Base-by-base conservation (phyloP, 2,888 invertebrate genomes). In the Drosophila maculinotata region DNA sequence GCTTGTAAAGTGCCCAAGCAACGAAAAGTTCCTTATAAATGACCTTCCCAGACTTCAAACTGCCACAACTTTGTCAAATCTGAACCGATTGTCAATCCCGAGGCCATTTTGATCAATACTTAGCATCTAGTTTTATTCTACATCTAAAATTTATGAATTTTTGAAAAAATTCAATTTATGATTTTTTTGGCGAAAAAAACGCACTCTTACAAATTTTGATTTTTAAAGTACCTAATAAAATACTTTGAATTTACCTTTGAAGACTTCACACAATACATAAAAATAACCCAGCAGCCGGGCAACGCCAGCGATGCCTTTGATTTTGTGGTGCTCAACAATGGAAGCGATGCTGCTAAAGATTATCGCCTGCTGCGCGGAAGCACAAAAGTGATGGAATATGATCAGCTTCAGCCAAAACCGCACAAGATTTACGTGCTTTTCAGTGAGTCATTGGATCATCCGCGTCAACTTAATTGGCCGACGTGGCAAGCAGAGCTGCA, bases 371-470 rank as follows among this genome's bases (percentile, higher is more conserved):
- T 90, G 3, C 74, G 68, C 14, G 90, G 90, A 15, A 79, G 75
- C 30, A 91, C 91, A 2, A 80, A 71, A 51, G 68, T 81, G 8
- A 26, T 85, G 15, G 92, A 92, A 71, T 72, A 87, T 23, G 73
- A 76, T 26, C 36, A 73, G 10, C 89, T 90, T 38, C 91, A 91
- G 47, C 75, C 64, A 2, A 12, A 69, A 30, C 65, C 60, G 3
- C 83, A 81, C 39, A 86, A 69, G 58, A 78, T 89, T 58, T 90
- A 74, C 69, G 80, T 88, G 12, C 65, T 73, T 0, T 80, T 86
- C 8, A 89, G 88, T 51, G 80, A 89, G 20, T 52, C 85, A 44
- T 68, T 90, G 65, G 80, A 86, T 56, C 68, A 79, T 48, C 67
- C 81, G 1, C 71, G 58, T 14, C 35, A 49, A 5, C 14, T 91